Percentiles rank a stretch among this genome's conserved stretches.
Conservation (phyloP, 2,797 vertebrate species). For the Neosilurus mollespiculum region DNA sequence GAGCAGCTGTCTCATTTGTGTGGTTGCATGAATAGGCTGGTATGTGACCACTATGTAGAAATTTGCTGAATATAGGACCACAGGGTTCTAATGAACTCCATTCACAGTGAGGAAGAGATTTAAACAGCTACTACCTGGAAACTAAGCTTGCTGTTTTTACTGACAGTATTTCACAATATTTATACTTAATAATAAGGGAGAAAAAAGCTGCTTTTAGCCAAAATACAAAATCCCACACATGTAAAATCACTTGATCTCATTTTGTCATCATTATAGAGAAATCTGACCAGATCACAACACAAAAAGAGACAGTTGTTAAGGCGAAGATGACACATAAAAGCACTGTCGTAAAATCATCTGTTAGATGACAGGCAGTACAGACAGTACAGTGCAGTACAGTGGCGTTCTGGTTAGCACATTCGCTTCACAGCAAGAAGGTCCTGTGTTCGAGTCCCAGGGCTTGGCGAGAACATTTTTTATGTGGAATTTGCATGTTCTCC, state of each 20-base stretch:
- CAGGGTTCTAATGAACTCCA: constrained; percentile 14
- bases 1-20: background rate
- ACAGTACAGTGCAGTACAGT: too few relatives aligned
- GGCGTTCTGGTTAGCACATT: too few relatives aligned
- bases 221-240: too few relatives aligned
- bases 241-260: background rate
- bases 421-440: too few relatives aligned
- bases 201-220: background rate
- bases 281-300: background rate
- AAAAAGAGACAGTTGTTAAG: background rate
- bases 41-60: constrained; percentile 19
- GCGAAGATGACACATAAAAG: background rate
- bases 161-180: background rate
- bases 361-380: too few relatives aligned
- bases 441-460: too few relatives aligned
- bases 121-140: constrained; percentile 12
- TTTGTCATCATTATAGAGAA: background rate
- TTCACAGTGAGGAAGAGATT: background rate
- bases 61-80: constrained; percentile 33
- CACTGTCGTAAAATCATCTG: background rate
- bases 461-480: too few relatives aligned
- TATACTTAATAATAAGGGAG: background rate
- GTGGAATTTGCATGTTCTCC: too few relatives aligned
- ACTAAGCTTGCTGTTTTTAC: background rate
- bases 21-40: constrained; percentile 21